These are phyloP conservation scores for Hanleya hanleyi DNA, from an alignment of 2,888 invertebrate genomes.

Conservation along the genomic window DNA sequence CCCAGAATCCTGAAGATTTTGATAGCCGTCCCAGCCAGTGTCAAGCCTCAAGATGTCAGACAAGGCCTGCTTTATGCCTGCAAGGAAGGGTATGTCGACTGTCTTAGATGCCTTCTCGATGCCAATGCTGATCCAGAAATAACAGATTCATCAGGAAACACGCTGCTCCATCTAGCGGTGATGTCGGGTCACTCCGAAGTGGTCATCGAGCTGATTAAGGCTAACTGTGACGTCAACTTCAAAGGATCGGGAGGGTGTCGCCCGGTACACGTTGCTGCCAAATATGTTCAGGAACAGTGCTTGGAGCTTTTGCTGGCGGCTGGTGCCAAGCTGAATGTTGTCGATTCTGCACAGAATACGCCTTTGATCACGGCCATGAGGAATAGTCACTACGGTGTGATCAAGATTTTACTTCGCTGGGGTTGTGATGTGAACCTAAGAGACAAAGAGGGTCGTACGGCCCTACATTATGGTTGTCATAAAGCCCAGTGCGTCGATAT, in stretches of 20 bases:
- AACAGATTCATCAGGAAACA: slow-evolving; percentile 39
- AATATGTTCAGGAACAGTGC: slow-evolving; percentile 47
- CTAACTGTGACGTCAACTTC: slow-evolving; percentile 40
- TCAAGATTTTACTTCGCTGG: slow-evolving; percentile 36
- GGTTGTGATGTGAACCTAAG: slow-evolving; percentile 51
- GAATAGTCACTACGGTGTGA: slow-evolving; percentile 9
- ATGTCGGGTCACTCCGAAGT: slow-evolving; percentile 37
- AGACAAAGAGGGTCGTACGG: slow-evolving; percentile 74
- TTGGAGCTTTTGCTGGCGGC: slow-evolving; percentile 45
- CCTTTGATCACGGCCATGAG: slow-evolving; percentile 60
- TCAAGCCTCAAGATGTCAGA: slow-evolving; percentile 47
- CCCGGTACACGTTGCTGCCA: slow-evolving; percentile 59
- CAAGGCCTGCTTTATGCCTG: slow-evolving; percentile 46
- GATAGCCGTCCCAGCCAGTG: slow-evolving; percentile 48
- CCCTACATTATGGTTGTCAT: slow-evolving; percentile 73
- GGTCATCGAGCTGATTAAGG: slow-evolving; percentile 34
- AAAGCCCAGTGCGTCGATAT: slow-evolving; percentile 60
- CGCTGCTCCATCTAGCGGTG: slow-evolving; percentile 48
- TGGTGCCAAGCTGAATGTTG: slow-evolving; percentile 50
- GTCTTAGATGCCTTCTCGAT: slow-evolving; percentile 46
- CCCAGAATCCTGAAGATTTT: slow-evolving; percentile 45
- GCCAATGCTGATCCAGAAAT: slow-evolving; percentile 43
- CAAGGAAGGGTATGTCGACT: slow-evolving; percentile 46
- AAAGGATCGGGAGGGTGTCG: slow-evolving; percentile 34
- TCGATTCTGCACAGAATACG: slow-evolving; percentile 57